These are phyloP conservation scores for Zaprionus nigranus DNA, from an alignment of 1,140 invertebrate species.

Conservation along the genomic window DNA sequence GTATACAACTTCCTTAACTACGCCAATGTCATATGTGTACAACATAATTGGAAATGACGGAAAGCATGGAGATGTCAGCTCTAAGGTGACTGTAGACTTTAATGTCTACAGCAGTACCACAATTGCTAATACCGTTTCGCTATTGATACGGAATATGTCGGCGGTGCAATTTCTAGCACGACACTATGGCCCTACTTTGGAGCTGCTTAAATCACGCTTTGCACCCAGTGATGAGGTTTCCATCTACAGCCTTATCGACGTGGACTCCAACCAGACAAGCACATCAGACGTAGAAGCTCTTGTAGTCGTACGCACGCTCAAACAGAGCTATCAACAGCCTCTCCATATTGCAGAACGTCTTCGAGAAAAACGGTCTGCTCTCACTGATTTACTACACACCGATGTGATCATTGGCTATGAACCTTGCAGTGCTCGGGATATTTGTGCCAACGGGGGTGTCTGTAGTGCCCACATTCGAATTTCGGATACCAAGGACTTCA, in stretches of 20 bases:
- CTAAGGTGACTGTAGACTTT: slow-evolving; percentile 93
- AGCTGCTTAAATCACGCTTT: slow-evolving; percentile 88
- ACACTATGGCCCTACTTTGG: slow-evolving; percentile 90
- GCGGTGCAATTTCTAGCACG: slow-evolving; percentile 90
- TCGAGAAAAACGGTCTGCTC: slow-evolving; percentile 87
- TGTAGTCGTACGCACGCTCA: slow-evolving; percentile 86
- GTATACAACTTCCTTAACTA: slow-evolving; percentile 88
- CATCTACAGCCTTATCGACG: slow-evolving; percentile 89
- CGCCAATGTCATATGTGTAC: slow-evolving; percentile 89
- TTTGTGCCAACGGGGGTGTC: slow-evolving; percentile 90
- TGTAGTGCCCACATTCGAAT: slow-evolving; percentile 91
- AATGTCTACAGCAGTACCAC: slow-evolving; percentile 92
- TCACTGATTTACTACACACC: slow-evolving; percentile 87
- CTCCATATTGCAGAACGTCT: slow-evolving; percentile 88
- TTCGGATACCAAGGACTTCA: slow-evolving; percentile 86
- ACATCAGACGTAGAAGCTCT: slow-evolving; percentile 87
- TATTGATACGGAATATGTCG: slow-evolving; percentile 90
- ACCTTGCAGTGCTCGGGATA: slow-evolving; percentile 86
- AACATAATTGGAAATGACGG: slow-evolving; percentile 95
- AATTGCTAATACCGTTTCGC: slow-evolving; percentile 92
- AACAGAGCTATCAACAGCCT: slow-evolving; percentile 86
- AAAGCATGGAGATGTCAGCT: slow-evolving; percentile 92
- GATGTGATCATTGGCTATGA: slow-evolving; percentile 89
- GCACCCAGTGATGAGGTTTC: slow-evolving; percentile 88
- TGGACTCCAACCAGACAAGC: slow-evolving; percentile 83